Evolutionary conservation across 2,113 vertebrate genomes (phyloP).

Genomic region (Gasterosteus aculeatus): DNA sequence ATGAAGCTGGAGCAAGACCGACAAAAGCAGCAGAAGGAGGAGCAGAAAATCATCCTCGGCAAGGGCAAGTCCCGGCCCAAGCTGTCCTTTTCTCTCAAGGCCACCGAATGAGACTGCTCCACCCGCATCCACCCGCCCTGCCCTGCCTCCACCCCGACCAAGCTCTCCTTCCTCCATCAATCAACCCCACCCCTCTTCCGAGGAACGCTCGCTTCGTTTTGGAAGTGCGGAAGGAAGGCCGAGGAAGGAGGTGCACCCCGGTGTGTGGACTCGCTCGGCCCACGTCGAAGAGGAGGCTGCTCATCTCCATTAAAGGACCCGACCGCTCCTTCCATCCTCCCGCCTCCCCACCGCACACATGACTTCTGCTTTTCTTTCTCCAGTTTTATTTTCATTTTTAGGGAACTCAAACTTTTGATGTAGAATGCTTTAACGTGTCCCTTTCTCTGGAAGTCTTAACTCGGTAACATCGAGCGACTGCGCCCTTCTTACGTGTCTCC

Average conservation of each 20-base stretch:
- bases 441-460: conserved; percentile 62
- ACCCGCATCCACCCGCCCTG: conserved; percentile 6
- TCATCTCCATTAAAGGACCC: conserved; percentile 30
- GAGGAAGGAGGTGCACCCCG: conserved; percentile 11
- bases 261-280: conserved; percentile 32
- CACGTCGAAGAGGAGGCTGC: conserved; percentile 45
- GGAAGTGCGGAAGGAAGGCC: conserved; percentile 85
- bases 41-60: conserved; percentile 99
- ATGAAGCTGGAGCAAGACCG: conserved; percentile 99
- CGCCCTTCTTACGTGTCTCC: conserved; percentile 33
- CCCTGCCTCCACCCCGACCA: conserved; percentile 35
- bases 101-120: conserved; percentile 86
- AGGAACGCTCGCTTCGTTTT: conserved; percentile 95
- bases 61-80: conserved; percentile 99
- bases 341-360: conserved; percentile 34
- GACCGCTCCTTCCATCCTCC: conserved; percentile 25
- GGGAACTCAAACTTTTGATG: conserved; percentile 66
- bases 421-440: conserved; percentile 65
- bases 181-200: conserved; percentile 77
- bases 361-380: conserved; percentile 47
- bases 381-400: conserved; percentile 58
- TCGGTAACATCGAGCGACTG: conserved; percentile 25
- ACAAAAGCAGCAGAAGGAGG: conserved; percentile 98
- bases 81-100: conserved; percentile 97
- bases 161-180: conserved; percentile 41